Evolutionary conservation across 35 echinoderm and acorn worm genomes (phyloP).

Genomic region (Amphiura filiformis): DNA sequence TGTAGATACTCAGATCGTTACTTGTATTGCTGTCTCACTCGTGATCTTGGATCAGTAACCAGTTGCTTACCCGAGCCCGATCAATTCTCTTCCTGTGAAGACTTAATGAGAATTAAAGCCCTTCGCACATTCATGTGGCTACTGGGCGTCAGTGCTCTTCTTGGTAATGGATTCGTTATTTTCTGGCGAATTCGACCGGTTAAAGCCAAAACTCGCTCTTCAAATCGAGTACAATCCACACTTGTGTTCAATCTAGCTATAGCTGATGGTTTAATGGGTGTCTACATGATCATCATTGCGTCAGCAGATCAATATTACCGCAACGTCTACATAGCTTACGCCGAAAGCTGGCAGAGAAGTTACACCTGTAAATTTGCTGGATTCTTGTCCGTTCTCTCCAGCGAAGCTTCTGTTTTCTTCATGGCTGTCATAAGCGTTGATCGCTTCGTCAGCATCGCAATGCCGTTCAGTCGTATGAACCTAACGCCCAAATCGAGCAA

Average conservation of each 20-base stretch:
- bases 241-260: constrained; percentile 29
- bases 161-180: constrained; percentile 30
- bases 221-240: background rate
- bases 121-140: constrained; percentile 36
- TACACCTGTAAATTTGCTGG: constrained; percentile 20
- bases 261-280: constrained; percentile 27
- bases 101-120: background rate
- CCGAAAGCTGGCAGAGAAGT: constrained; percentile 24
- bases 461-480: background rate
- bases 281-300: constrained; percentile 44
- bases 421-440: constrained; percentile 31
- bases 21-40: background rate
- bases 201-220: background rate
- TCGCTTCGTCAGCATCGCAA: background rate
- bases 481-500: background rate
- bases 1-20: background rate
- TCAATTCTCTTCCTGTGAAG: constrained; percentile 40
- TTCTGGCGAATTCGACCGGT: background rate
- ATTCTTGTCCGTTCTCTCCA: constrained; percentile 20
- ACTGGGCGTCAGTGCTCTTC: constrained; percentile 18
- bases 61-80: background rate
- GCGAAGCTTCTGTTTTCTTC: constrained; percentile 31
- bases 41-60: background rate
- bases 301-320: constrained; percentile 22
- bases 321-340: constrained; percentile 4